These are phyloP conservation scores for Philhelius pedissequus DNA, from an alignment of 2,888 invertebrate genomes.

Conservation along the genomic window DNA sequence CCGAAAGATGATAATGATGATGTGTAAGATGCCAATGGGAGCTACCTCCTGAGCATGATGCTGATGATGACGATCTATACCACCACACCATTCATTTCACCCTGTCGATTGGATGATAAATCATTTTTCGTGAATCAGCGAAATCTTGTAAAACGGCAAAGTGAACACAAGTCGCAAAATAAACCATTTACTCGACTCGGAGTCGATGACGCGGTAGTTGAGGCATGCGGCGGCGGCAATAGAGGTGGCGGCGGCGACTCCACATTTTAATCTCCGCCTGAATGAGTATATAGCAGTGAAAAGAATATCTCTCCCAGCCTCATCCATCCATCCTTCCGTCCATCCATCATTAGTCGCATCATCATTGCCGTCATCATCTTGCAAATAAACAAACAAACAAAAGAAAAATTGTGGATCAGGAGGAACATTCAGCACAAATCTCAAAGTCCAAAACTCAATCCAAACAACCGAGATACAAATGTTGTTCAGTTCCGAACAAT, in stretches of 20 bases:
- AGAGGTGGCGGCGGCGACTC: neutral
- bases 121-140: constrained; percentile 71
- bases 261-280: constrained; percentile 37
- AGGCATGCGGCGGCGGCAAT: neutral
- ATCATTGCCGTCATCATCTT: constrained; percentile 45
- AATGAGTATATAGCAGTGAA: constrained; percentile 20
- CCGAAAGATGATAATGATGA: constrained; percentile 56
- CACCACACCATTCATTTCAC: constrained; percentile 44
- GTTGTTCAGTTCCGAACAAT: constrained; percentile 55
- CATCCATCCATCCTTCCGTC: constrained; percentile 44
- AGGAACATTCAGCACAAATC: constrained; percentile 55
- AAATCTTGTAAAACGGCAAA: constrained; percentile 69
- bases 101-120: constrained; percentile 68
- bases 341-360: constrained; percentile 66
- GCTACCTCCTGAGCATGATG: constrained; percentile 17
- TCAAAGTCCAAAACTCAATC: constrained; percentile 47
- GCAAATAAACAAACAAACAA: neutral
- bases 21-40: constrained; percentile 49
- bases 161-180: constrained; percentile 65
- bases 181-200: constrained; percentile 31
- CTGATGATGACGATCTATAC: constrained; percentile 50
- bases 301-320: constrained; percentile 18
- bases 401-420: neutral
- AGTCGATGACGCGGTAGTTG: neutral
- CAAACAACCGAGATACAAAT: constrained; percentile 46